Evolutionary conservation across 2,113 vertebrate species (phyloP), one percentile per base, ranked within the genome.

Genomic region (Lagopus leucura): DNA sequence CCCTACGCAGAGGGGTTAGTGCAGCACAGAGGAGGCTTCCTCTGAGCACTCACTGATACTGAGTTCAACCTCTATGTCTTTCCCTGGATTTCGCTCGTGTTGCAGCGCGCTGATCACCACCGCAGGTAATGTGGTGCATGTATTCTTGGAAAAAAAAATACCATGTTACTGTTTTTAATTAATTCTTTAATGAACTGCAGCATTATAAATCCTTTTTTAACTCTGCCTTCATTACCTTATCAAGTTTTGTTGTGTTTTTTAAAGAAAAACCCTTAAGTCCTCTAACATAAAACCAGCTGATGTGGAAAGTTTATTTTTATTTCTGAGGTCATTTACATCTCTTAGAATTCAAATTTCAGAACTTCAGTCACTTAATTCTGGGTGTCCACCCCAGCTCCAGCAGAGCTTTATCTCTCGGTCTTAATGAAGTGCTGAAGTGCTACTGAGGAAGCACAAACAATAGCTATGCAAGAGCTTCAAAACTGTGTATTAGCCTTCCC

Each of bases 301-400:
- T 93, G 92, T 71, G 91, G 47, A 94, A 92, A 94, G 61, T 92
- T 86, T 91, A 78, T 94, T 95, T 95, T 92, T 93, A 91, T 95
- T 95, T 92, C 88, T 87, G 83, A 96, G 83, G 81, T 90, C 76
- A 82, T 89, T 89, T 94, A 96, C 94, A 95, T 78, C 40, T 90
- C 81, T 92, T 75, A 40, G 48, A 94, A 87, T 93, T 89, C 58
- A 69, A 8, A 75, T 92, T 89, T 78, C 74, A 89, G 70, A 82
- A 92, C 63, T 90, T 70, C 74, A 79, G 83, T 90, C 43, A 82
- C 87, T 89, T 82, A 79, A 77, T 75, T 92, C 65, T 45, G 76
- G 78, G 75, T 75, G 72, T 69, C 64, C 91, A n/a, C 83, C 58
- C 70, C 81, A 84, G 58, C 86, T 89, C 43, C 69, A 64, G 1